Evolutionary conservation across 2,888 invertebrate species (phyloP).

Genomic region (Notodonta ziczac): DNA sequence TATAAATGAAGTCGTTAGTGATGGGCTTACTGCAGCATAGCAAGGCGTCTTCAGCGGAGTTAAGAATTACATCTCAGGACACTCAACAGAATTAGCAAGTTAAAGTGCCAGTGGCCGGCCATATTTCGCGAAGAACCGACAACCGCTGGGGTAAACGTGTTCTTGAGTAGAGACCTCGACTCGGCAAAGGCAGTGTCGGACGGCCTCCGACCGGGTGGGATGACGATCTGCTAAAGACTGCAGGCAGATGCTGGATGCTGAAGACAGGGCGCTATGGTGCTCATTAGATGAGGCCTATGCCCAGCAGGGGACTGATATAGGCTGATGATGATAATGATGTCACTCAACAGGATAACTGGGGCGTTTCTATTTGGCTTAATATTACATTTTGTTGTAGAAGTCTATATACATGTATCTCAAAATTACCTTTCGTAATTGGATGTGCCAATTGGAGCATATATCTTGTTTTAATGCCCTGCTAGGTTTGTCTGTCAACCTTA

Average conservation of each 20-base stretch:
- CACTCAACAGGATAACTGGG: constrained; percentile 51
- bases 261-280: too few species aligned
- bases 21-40: constrained; percentile 52
- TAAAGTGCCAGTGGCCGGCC: too few species aligned
- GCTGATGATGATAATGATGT: too few species aligned
- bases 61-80: constrained; percentile 41
- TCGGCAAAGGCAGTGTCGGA: too few species aligned
- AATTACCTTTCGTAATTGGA: constrained; percentile 51
- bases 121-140: too few species aligned
- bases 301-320: too few species aligned
- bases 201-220: too few species aligned
- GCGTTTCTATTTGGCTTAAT: constrained; percentile 19
- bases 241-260: too few species aligned
- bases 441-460: constrained; percentile 42
- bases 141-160: too few species aligned
- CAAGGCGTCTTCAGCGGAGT: constrained; percentile 28
- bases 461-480: constrained; percentile 45
- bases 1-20: constrained; percentile 63
- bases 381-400: constrained; percentile 3
- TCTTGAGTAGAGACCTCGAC: too few species aligned
- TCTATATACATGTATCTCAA: constrained; percentile 10
- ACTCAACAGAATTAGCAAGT: constrained; percentile 59
- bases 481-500: constrained; percentile 55
- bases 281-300: too few species aligned
- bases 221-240: too few species aligned